phyloP scores from a whole-genome alignment of 2,888 invertebrate genomes.

The Oxytorus armatus region DNA sequence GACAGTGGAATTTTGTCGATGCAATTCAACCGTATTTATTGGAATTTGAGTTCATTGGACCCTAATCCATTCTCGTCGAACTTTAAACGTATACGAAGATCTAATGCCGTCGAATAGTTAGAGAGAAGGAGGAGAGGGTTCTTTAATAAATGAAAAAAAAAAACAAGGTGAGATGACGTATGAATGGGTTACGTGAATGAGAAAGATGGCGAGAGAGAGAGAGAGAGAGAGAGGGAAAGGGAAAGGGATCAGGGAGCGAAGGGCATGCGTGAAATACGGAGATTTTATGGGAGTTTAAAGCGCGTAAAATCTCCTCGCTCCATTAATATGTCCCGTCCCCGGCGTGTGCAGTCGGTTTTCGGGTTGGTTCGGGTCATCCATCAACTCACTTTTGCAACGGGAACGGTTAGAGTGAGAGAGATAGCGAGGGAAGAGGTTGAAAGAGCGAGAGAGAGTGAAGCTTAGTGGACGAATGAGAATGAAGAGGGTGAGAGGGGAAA shows the following conservation, averaged over 20 bases:
- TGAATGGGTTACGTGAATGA: constrained; percentile 43
- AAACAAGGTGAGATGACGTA: constrained; percentile 37
- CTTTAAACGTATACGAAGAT: background rate
- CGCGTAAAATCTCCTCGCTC: constrained; percentile 81
- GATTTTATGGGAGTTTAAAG: constrained; percentile 79
- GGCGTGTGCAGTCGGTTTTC: constrained; percentile 65
- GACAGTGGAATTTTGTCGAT: no score
- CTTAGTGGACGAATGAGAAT: constrained; percentile 10
- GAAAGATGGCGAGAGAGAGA: no score
- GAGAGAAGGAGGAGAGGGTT: background rate
- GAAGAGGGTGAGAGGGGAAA: constrained; percentile 41
- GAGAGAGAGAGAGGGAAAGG: constrained; percentile 9
- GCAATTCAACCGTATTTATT: background rate
- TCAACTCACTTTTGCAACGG: constrained; percentile 73
- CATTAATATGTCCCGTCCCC: constrained; percentile 79
- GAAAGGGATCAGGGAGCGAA: constrained; percentile 23
- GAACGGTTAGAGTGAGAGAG: constrained; percentile 46
- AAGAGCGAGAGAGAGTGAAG: constrained; percentile 47
- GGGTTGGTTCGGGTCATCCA: constrained; percentile 79
- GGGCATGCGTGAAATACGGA: constrained; percentile 73
- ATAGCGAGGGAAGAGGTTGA: constrained; percentile 44
- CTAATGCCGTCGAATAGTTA: background rate
- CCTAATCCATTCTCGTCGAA: constrained; percentile 11
- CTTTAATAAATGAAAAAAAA: constrained; percentile 3
- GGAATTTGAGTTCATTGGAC: background rate